A percentile compares a stretch with the other conserved stretches of the same genome.
These are phyloP conservation scores for Discoglossus pictus DNA, from an alignment of 2,797 vertebrate species.

Conservation along the genomic window DNA sequence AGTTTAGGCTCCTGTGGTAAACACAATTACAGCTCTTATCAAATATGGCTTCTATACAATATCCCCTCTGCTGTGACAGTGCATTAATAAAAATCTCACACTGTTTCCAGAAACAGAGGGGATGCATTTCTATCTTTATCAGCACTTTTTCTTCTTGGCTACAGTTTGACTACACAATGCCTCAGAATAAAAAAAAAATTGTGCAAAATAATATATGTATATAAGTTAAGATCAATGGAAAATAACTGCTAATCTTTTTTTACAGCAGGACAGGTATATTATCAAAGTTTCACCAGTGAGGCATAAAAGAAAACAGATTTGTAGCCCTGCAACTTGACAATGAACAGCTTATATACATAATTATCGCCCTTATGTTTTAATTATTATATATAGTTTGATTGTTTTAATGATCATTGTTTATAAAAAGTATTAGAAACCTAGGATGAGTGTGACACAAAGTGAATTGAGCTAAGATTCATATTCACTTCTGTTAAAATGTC, in stretches of 20 bases:
- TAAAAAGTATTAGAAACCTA: too few species aligned
- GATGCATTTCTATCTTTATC: slow-evolving; percentile 41
- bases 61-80: slow-evolving; percentile 45
- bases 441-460: too few species aligned
- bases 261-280: slow-evolving; percentile 7
- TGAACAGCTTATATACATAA: too few species aligned
- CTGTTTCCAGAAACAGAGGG: slow-evolving; percentile 27
- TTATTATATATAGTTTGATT: too few species aligned
- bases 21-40: slow-evolving; percentile 53
- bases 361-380: too few species aligned
- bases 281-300: too few species aligned
- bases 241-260: slow-evolving; percentile 19
- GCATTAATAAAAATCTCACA: slow-evolving; percentile 49
- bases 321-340: too few species aligned
- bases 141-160: slow-evolving; percentile 45
- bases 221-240: slow-evolving; percentile 6
- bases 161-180: slow-evolving; percentile 50
- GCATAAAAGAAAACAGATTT: too few species aligned
- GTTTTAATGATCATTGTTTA: too few species aligned
- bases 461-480: too few species aligned
- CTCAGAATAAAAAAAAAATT: slow-evolving; percentile 36
- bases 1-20: slow-evolving; percentile 42
- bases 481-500: too few species aligned
- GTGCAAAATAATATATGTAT: slow-evolving; percentile 34
- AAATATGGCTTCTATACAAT: slow-evolving; percentile 35